Evolutionary conservation across 2,888 invertebrate species (phyloP).

Genomic region (Lepidocyrtoides sp.): DNA sequence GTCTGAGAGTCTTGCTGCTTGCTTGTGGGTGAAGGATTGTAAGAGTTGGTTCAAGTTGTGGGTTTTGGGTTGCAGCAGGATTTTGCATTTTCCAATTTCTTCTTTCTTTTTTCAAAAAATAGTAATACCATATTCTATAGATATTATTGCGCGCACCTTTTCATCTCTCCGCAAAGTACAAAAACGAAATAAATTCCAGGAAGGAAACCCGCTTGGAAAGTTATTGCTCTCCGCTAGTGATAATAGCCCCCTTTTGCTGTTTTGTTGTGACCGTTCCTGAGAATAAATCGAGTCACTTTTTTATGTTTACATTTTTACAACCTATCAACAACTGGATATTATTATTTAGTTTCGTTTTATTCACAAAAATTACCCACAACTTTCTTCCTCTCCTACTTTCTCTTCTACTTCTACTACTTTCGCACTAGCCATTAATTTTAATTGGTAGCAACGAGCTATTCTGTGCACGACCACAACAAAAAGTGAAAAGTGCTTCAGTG

Average conservation of each 20-base stretch:
- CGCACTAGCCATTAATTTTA: conserved; percentile 43
- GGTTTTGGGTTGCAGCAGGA: conserved; percentile 72
- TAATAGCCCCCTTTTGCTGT: background rate
- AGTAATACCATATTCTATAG: too few relatives aligned
- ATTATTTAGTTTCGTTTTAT: conserved; percentile 37
- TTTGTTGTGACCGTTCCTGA: conserved; percentile 2
- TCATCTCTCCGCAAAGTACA: conserved; percentile 1
- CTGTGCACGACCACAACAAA: conserved; percentile 13
- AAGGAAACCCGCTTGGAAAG: conserved; percentile 44
- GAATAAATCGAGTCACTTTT: conserved; percentile 8
- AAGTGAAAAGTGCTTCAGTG: conserved; percentile 29
- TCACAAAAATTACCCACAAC: background rate
- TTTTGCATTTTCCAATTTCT: conserved; percentile 60
- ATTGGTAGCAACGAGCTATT: conserved; percentile 34
- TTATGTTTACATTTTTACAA: conserved; percentile 50
- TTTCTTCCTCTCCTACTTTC: background rate
- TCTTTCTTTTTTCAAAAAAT: conserved; percentile 53
- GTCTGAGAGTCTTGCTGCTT: conserved; percentile 59
- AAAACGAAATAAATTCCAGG: conserved; percentile 17
- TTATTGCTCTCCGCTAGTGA: conserved; percentile 14
- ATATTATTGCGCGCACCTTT: conserved; percentile 31
- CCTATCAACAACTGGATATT: conserved; percentile 39
- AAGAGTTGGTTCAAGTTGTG: conserved; percentile 66
- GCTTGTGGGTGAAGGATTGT: conserved; percentile 74
- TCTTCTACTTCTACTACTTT: too few relatives aligned